Evolutionary conservation across 2,113 vertebrate genomes (phyloP), one percentile per base, ranked within the genome.

Genomic region (Zosterops hypoxanthus): DNA sequence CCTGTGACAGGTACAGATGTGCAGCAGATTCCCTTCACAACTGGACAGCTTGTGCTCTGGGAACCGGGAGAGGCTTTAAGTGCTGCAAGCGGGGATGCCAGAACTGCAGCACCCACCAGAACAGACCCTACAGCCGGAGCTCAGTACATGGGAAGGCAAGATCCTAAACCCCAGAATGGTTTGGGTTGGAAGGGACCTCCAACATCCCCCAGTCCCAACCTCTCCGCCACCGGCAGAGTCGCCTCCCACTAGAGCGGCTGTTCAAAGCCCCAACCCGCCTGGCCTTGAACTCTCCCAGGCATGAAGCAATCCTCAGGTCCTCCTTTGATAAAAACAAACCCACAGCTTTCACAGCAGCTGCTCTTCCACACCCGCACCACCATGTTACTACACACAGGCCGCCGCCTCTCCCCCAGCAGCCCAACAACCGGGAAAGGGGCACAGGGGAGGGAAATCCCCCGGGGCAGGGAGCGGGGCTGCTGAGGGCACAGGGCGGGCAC

Each of bases 1-100:
- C 26, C 34, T 39, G 65, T 9, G 49, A 6, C 1, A 9, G 49
- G 28, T 25, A 19, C 1, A 4, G 69, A 29, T 11, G n/a, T 1
- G 55, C 46, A 24, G 72, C 49, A 10, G n/a, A 3, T 47, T n/a
- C 5, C 0, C 0, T 3, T 18, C 42, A 4, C 1, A 22, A 49
- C 25, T 3, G 26, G 24, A 9, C 34, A 24, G 56, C n/a, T 24
- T 6, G 22, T 5, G 49, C 56, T 31, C 56, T 25, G 65, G 11
- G 44, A 25, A 5, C 14, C 3, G 4, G 5, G 9, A 34, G 16
- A 79, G 5, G 39, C 21, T 33, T 41, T 4, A 21, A 17, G 13
- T 3, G 42, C 46, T 26, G 19, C 18, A 61, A 59, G 7, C 20
- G 36, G 50, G 31, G n/a, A 36, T 0, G 2, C 18, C 11, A 14